Evolutionary conservation across 2,797 vertebrate genomes (phyloP), one percentile per base, ranked within the genome.

Genomic region (Scyliorhinus canicula): DNA sequence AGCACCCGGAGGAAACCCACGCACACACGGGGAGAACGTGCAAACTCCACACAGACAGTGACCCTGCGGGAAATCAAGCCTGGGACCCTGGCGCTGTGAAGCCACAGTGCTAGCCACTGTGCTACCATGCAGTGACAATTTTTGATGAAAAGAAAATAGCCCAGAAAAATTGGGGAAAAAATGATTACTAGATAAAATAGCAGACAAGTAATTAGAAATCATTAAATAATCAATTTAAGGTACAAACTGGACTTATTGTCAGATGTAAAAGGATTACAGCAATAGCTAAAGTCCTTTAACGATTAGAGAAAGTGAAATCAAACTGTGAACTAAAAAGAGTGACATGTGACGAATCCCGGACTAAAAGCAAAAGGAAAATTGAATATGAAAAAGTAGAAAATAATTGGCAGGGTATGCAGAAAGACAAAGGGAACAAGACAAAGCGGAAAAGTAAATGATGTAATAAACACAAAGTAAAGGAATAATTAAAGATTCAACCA

Each of bases 361-460:
- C 67, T 71, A 28, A 71, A 21, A 40, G 16, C n/a, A 79, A 79
- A 79, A 79, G 44, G 12, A 77, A n/a, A 79, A 21, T 82, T 44
- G 19, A 82, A 24, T 21, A 24, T 82, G 7, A 82, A 40, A 77
- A 77, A 82, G 21, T 5, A 82, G 77, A 21, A 82, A 44, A 47
- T 40, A 77, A n/a, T 77, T n/a, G 11, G 24, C 19, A 82, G 77
- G 40, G 19, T 47, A 21, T 24, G 77, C 4, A 82, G 40, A 82
- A 82, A 44, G 19, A 82, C 19, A 82, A 79, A 79, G 77, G 77
- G 21, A 60, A n/a, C n/a, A 82, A 44, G 19, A 82, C 19, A 82
- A 79, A 79, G 77, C 40, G 21, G 44, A 95, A 95, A 95, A 95
- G 7, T 94, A n/a, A 60, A 85, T 4, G 79, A 65, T 95, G 95